Evolutionary conservation across 1,140 invertebrate genomes (phyloP).

Genomic region (Radopholus similis): DNA sequence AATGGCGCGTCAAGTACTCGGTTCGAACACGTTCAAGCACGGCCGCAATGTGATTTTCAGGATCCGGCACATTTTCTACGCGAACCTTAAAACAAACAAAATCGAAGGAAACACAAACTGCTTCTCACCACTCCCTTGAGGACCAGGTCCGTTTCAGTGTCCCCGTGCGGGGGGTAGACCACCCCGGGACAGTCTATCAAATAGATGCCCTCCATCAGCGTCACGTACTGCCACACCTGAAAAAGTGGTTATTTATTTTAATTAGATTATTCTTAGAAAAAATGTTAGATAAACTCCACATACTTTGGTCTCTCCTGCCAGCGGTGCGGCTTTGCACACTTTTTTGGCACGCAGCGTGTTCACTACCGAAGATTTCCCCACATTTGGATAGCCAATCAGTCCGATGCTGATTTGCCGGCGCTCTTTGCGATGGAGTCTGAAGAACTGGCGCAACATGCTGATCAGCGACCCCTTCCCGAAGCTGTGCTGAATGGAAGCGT

Average conservation of each 20-base stretch:
- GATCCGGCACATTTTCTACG: constrained; percentile 86
- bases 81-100: constrained; percentile 68
- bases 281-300: no score
- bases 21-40: constrained; percentile 81
- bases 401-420: constrained; percentile 97
- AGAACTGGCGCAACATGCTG: constrained; percentile 70
- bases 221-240: constrained; percentile 99
- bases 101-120: not conserved
- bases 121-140: constrained; percentile 71
- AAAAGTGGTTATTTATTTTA: no score
- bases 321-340: constrained; percentile 92
- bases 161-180: constrained; percentile 81
- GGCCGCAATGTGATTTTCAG: constrained; percentile 81
- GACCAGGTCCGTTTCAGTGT: constrained; percentile 86
- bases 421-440: not conserved
- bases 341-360: constrained; percentile 90
- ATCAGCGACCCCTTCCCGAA: constrained; percentile 98
- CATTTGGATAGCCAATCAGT: constrained; percentile 98
- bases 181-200: constrained; percentile 98
- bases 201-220: constrained; percentile 91
- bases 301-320: constrained; percentile 98
- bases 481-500: constrained; percentile 92
- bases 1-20: constrained; percentile 86
- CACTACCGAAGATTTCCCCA: constrained; percentile 96
- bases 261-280: constrained; percentile 61